Percentiles rank a stretch among this genome's conserved stretches.
phyloP scores from a whole-genome alignment of 2,888 invertebrate species.

The Megamerina dolium region DNA sequence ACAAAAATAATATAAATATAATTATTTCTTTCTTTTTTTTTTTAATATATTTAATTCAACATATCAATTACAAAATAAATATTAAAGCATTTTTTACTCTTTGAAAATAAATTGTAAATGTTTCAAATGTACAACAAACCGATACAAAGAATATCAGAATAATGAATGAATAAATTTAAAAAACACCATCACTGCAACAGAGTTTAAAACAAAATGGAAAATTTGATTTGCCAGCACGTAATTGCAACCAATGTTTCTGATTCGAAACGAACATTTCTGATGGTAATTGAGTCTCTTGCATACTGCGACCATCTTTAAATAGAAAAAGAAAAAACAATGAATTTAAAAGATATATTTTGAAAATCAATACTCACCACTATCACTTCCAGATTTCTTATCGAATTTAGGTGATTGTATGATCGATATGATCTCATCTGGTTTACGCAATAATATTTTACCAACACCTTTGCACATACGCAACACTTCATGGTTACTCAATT shows the following conservation, averaged over 20 bases:
- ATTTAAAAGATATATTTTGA: not conserved
- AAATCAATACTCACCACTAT: not conserved
- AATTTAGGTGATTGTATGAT: slow-evolving; percentile 55
- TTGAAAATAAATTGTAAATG: too few relatives aligned
- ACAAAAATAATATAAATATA: too few relatives aligned
- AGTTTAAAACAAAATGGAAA: slow-evolving; percentile 30
- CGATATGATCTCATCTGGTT: slow-evolving; percentile 77
- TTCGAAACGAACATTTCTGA: slow-evolving; percentile 92
- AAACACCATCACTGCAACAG: slow-evolving; percentile 29
- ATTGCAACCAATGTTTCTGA: slow-evolving; percentile 80
- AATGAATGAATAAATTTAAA: too few relatives aligned
- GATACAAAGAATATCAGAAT: too few relatives aligned
- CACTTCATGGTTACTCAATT: slow-evolving; percentile 52
- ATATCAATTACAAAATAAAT: too few relatives aligned
- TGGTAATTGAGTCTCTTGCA: slow-evolving; percentile 63
- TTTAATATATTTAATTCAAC: too few relatives aligned
- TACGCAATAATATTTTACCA: slow-evolving; percentile 68
- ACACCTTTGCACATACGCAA: slow-evolving; percentile 74
- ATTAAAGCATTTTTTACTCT: too few relatives aligned
- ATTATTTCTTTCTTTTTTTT: too few relatives aligned
- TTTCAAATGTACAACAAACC: too few relatives aligned
- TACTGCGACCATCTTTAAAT: slow-evolving; percentile 46
- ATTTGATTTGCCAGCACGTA: slow-evolving; percentile 53
- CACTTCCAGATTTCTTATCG: slow-evolving; percentile 30
- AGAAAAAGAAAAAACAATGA: slow-evolving; percentile 3